phyloP scores from a whole-genome alignment of 2,888 invertebrate genomes.

The Ceriagrion tenellum region DNA sequence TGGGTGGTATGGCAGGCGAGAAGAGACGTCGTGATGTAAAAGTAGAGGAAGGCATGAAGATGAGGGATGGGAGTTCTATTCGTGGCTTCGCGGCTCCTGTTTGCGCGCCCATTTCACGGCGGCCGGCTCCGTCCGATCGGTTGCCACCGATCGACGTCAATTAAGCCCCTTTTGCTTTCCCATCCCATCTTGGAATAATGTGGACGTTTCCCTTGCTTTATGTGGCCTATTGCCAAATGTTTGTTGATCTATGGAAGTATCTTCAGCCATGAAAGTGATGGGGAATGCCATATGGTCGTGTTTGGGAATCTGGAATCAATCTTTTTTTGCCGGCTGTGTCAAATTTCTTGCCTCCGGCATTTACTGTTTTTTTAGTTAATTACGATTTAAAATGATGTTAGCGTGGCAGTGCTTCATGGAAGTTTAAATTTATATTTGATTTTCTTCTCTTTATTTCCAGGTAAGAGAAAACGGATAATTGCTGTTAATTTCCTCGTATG shows the following conservation, averaged over 20 bases:
- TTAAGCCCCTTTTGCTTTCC: neutral
- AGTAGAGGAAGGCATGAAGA: neutral
- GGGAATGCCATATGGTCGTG: neutral
- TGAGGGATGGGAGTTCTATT: constrained; percentile 38
- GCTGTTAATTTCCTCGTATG: neutral
- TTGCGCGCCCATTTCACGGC: neutral
- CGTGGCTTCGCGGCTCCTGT: constrained; percentile 1
- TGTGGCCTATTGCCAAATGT: neutral
- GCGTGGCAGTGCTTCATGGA: neutral
- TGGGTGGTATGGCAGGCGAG: neutral
- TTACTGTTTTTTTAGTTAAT: neutral
- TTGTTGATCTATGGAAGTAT: neutral
- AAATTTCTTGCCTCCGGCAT: neutral
- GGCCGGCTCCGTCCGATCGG: neutral
- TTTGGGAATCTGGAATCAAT: neutral
- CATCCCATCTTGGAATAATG: neutral
- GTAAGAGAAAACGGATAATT: neutral
- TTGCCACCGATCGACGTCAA: constrained; percentile 24
- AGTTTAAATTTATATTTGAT: neutral
- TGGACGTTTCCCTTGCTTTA: neutral
- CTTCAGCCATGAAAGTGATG: neutral
- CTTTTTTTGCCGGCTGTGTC: neutral
- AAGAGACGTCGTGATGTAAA: neutral
- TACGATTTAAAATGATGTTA: neutral
- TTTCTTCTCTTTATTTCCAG: constrained; percentile 2